Evolutionary conservation across 1,140 invertebrate genomes (phyloP).

Genomic region (Steinernema khuongi): DNA sequence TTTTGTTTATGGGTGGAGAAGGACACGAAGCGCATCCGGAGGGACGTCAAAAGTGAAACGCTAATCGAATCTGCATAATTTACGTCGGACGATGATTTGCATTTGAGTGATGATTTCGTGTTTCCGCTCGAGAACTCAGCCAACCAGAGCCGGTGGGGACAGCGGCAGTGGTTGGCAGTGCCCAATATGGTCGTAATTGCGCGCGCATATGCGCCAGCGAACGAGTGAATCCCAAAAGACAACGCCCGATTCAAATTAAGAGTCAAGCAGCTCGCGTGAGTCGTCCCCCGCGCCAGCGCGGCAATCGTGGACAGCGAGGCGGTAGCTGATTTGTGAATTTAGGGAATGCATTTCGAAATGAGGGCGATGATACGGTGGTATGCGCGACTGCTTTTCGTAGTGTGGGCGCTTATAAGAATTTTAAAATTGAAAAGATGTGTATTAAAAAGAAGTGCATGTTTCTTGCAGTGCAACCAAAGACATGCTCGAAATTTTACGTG

Average conservation of each 20-base stretch:
- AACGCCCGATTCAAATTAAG: neutral
- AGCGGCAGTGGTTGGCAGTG: neutral
- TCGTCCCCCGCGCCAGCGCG: neutral
- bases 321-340: neutral
- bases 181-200: slow-evolving; percentile 11
- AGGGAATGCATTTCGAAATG: slow-evolving; percentile 3
- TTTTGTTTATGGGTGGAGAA: neutral
- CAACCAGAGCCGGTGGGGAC: neutral
- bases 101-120: slow-evolving; percentile 4
- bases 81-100: slow-evolving; percentile 10
- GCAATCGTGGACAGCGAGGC: neutral
- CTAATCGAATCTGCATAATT: slow-evolving; percentile 14
- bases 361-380: too few relatives aligned
- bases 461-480: too few relatives aligned
- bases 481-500: too few relatives aligned
- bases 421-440: too few relatives aligned
- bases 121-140: neutral
- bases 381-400: too few relatives aligned
- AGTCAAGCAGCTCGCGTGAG: slow-evolving; percentile 11
- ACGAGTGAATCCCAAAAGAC: slow-evolving; percentile 8
- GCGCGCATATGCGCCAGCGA: neutral
- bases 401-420: too few relatives aligned
- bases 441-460: too few relatives aligned
- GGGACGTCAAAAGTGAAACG: neutral
- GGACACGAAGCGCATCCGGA: neutral